A percentile compares a stretch with the other conserved stretches of the same genome.
Evolutionary conservation across 2,113 vertebrate species (phyloP).

Genomic region (Tragelaphus buxtoni): DNA sequence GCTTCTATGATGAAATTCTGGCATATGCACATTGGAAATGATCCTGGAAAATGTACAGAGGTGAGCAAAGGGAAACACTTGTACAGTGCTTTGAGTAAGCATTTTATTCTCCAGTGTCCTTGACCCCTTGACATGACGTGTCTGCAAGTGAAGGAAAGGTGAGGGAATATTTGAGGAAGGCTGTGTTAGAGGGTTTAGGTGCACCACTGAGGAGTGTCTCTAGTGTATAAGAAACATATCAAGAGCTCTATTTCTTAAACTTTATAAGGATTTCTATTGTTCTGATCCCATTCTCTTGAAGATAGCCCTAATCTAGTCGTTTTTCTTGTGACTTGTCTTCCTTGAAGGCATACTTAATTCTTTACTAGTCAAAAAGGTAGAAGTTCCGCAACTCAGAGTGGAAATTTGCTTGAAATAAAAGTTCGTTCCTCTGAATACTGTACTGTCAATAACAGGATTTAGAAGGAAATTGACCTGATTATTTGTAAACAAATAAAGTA

Average conservation of each 20-base stretch:
- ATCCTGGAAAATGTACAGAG: neutral
- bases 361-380: neutral
- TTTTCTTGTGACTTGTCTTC: neutral
- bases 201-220: neutral
- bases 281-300: conserved; percentile 16
- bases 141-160: neutral
- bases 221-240: neutral
- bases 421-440: neutral
- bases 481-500: neutral
- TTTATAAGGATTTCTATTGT: neutral
- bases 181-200: neutral
- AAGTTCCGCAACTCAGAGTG: neutral
- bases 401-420: conserved; percentile 24
- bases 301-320: neutral
- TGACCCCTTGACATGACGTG: neutral
- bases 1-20: conserved; percentile 29
- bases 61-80: neutral
- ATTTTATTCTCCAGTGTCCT: conserved; percentile 12
- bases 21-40: neutral
- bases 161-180: neutral
- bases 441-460: neutral
- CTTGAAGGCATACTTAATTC: neutral
- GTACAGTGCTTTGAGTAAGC: neutral
- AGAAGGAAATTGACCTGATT: neutral
- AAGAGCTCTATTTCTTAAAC: conserved; percentile 7